phyloP scores from a whole-genome alignment of 92 coral and sea anemone genomes.

The Micromussa lordhowensis region DNA sequence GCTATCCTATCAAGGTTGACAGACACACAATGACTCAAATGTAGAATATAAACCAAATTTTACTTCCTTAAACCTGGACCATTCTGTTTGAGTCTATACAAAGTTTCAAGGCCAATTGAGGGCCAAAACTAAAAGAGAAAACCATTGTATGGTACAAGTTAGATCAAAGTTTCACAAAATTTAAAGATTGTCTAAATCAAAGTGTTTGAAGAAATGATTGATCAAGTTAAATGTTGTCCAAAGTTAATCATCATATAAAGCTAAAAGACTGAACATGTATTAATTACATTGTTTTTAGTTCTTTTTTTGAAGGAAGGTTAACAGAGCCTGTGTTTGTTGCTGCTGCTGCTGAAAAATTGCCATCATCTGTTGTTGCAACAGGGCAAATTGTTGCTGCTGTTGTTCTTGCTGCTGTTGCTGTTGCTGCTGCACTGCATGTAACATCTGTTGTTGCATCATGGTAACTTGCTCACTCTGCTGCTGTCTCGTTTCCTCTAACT shows the following conservation, averaged over 20 bases:
- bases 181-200: too few species aligned
- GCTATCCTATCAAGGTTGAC: too few species aligned
- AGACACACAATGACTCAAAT: too few species aligned
- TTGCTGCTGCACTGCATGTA: conserved; percentile 12
- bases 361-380: conserved; percentile 18
- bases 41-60: too few species aligned
- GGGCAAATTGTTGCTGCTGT: conserved; percentile 22
- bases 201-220: neutral
- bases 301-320: conserved; percentile 17
- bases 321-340: conserved; percentile 15
- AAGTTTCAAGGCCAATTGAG: too few species aligned
- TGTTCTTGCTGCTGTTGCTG: conserved; percentile 41
- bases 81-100: too few species aligned
- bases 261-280: neutral
- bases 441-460: neutral
- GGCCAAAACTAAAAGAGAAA: too few species aligned
- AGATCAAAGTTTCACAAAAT: neutral
- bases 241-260: neutral
- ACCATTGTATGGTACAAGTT: neutral
- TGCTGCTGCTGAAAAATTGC: conserved; percentile 14
- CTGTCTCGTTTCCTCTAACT: neutral
- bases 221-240: neutral
- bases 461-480: neutral
- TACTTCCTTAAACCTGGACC: too few species aligned
- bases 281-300: conserved; percentile 7